Evolutionary conservation across 2,888 invertebrate species (phyloP).

Genomic region (Liposcelis brunnea): DNA sequence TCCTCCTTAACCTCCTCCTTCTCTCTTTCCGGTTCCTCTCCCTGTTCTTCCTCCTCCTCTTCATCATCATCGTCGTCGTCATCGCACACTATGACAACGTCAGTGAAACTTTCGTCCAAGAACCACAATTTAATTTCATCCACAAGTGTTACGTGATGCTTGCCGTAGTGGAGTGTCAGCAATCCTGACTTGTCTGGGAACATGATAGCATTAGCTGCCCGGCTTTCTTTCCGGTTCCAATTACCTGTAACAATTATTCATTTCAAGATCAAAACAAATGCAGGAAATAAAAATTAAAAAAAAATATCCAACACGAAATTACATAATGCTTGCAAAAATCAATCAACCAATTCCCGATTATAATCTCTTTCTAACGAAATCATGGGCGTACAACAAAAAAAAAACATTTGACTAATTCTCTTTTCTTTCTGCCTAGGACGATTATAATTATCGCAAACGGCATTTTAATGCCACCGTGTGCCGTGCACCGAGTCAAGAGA

Average conservation of each 20-base stretch:
- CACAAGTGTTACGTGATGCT: slow-evolving; percentile 82
- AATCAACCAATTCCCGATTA: slow-evolving; percentile 1
- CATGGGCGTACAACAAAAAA: too few species aligned
- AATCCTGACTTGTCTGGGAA: slow-evolving; percentile 30
- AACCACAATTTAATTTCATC: slow-evolving; percentile 81
- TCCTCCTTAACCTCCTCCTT: too few species aligned
- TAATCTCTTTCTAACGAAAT: too few species aligned
- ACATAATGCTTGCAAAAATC: slow-evolving; percentile 5
- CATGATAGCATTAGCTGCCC: background rate
- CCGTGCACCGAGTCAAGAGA: too few species aligned
- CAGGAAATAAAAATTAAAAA: slow-evolving; percentile 10
- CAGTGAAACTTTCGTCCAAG: slow-evolving; percentile 70
- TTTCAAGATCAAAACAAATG: slow-evolving; percentile 5
- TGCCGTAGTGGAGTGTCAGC: slow-evolving; percentile 83
- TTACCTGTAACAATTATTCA: slow-evolving; percentile 29
- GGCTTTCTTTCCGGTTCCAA: slow-evolving; percentile 37
- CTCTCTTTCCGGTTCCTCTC: too few species aligned
- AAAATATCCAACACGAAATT: slow-evolving; percentile 11
- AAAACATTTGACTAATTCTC: too few species aligned
- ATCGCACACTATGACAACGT: slow-evolving; percentile 71
- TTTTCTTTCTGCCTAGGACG: too few species aligned
- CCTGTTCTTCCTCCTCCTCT: too few species aligned
- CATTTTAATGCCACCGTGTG: too few species aligned
- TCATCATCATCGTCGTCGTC: slow-evolving; percentile 19
- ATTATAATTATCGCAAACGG: too few species aligned